These are phyloP conservation scores for Drosophila pruinosa DNA, from an alignment of 1,140 invertebrate genomes.

Conservation along the genomic window DNA sequence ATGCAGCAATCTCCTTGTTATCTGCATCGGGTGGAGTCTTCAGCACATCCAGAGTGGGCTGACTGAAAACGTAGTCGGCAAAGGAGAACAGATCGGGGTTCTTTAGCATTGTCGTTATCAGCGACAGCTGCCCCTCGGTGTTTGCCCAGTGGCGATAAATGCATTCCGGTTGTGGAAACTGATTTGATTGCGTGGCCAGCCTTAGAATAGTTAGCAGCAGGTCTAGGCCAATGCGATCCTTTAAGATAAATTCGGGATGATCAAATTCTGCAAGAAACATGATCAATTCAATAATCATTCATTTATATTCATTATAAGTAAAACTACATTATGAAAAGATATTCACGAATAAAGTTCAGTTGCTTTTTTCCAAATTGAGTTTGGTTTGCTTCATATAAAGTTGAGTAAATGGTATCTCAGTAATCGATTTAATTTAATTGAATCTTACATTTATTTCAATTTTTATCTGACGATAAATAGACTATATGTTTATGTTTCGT, in stretches of 20 bases:
- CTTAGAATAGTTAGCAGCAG: constrained; percentile 91
- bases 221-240: constrained; percentile 92
- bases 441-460: no score
- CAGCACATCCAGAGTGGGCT: constrained; percentile 93
- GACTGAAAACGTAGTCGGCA: constrained; percentile 93
- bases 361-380: no score
- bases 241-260: constrained; percentile 93
- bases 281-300: no score
- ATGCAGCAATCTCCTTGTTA: constrained; percentile 95
- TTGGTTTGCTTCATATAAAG: no score
- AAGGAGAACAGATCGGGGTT: constrained; percentile 97
- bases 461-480: no score
- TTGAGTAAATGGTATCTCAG: no score
- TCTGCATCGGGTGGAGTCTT: constrained; percentile 96
- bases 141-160: constrained; percentile 96
- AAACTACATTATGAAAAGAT: no score
- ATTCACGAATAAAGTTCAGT: no score
- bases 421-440: no score
- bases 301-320: no score
- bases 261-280: constrained; percentile 84
- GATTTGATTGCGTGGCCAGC: constrained; percentile 89
- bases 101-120: constrained; percentile 93
- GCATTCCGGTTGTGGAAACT: constrained; percentile 93
- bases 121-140: constrained; percentile 94
- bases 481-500: no score